Evolutionary conservation across 2,888 invertebrate genomes (phyloP).

Genomic region (Drosophila subsilvestris): DNA sequence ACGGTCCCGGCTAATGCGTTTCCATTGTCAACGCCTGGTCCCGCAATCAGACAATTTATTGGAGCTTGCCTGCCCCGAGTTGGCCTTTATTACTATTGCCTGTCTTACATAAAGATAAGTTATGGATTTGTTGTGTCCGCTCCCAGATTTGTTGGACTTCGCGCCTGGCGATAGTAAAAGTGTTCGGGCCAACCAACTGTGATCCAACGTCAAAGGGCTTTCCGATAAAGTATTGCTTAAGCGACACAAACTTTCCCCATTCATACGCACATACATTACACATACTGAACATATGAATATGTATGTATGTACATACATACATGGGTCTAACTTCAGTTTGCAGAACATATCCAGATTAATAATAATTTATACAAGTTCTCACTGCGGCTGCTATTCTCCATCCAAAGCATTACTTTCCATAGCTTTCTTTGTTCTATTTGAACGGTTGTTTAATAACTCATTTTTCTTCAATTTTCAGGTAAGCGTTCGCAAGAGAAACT

Average conservation of each 20-base stretch:
- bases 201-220: conserved; percentile 6
- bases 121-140: conserved; percentile 62
- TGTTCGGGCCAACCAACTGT: background rate
- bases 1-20: conserved; percentile 63
- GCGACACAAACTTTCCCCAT: too few relatives aligned
- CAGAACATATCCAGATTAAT: too few relatives aligned
- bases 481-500: conserved; percentile 53
- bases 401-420: background rate
- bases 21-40: conserved; percentile 68
- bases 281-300: too few relatives aligned
- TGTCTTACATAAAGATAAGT: conserved; percentile 64
- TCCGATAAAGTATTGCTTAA: conserved; percentile 3
- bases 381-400: too few relatives aligned
- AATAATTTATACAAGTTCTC: too few relatives aligned
- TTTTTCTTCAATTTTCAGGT: conserved; percentile 48
- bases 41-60: conserved; percentile 63
- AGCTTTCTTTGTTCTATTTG: too few relatives aligned
- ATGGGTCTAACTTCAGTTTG: too few relatives aligned
- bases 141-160: conserved; percentile 13
- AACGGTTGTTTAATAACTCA: background rate
- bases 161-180: background rate
- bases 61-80: conserved; percentile 51
- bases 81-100: conserved; percentile 74
- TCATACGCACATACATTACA: too few relatives aligned
- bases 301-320: too few relatives aligned